A percentile compares a stretch with the other conserved stretches of the same genome.
These are phyloP conservation scores for Sternotherus odoratus DNA, from an alignment of 2,797 vertebrate genomes.

Conservation along the genomic window DNA sequence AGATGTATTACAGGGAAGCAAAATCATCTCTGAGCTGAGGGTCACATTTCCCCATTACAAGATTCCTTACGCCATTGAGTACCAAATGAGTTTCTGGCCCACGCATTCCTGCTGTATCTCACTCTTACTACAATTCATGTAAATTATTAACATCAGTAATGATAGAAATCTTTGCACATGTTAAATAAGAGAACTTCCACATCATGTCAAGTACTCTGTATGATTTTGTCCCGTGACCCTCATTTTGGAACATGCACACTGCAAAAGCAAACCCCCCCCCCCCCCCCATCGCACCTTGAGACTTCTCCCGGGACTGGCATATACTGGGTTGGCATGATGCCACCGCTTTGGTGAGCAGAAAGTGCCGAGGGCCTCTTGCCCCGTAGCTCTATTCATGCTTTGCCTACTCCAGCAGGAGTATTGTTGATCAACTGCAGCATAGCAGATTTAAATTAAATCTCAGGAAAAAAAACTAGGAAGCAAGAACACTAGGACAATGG, in stretches of 20 bases:
- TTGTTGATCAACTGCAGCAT: neutral
- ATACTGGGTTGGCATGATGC: neutral
- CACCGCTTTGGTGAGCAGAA: neutral
- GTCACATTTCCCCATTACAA: slow-evolving; percentile 32
- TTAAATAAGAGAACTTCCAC: slow-evolving; percentile 56
- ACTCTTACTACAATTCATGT: slow-evolving; percentile 67
- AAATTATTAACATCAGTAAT: slow-evolving; percentile 78
- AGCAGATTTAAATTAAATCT: neutral
- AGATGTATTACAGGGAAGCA: neutral
- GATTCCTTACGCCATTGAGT: slow-evolving; percentile 52
- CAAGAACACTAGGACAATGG: neutral
- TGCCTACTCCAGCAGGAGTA: neutral
- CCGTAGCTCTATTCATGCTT: neutral
- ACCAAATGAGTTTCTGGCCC: slow-evolving; percentile 51
- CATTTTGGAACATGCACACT: slow-evolving; percentile 6
- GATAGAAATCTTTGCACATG: slow-evolving; percentile 77
- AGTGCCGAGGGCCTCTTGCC: neutral
- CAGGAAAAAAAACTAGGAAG: neutral
- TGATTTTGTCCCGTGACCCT: slow-evolving; percentile 48
- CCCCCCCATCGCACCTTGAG: slow-evolving; percentile 23
- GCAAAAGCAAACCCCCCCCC: neutral
- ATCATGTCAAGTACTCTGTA: slow-evolving; percentile 58
- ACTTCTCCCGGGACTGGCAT: neutral
- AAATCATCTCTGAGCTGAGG: slow-evolving; percentile 21
- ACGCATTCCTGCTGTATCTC: slow-evolving; percentile 69